Evolutionary conservation across 2,888 invertebrate species (phyloP).

Genomic region (Girardia tigrina): DNA sequence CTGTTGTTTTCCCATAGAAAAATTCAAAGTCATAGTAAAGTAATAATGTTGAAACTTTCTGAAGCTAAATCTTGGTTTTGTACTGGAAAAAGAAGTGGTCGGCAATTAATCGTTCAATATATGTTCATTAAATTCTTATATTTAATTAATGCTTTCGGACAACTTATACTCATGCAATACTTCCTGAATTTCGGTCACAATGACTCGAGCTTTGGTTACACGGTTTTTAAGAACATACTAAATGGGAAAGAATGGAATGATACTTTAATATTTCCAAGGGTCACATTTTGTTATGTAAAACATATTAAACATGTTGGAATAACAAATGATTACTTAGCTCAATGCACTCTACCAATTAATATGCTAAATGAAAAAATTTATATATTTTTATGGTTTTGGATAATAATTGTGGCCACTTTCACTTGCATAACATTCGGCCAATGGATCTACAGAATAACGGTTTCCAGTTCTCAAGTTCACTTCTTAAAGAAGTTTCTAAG

Average conservation of each 20-base stretch:
- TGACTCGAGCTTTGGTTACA: neutral
- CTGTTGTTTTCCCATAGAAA: neutral
- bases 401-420: neutral
- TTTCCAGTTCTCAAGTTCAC: neutral
- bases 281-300: neutral
- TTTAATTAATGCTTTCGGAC: neutral
- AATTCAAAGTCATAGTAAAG: neutral
- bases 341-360: neutral
- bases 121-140: neutral
- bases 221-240: neutral
- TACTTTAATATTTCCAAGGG: neutral
- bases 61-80: neutral
- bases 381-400: neutral
- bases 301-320: neutral
- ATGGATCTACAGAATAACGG: neutral
- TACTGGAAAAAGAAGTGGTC: neutral
- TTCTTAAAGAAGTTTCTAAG: neutral
- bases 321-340: neutral
- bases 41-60: neutral
- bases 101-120: neutral
- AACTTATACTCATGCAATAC: neutral
- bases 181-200: neutral
- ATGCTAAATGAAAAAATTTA: neutral
- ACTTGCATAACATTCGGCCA: neutral
- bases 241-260: neutral